Evolutionary conservation across 2,113 vertebrate genomes (phyloP).

Genomic region (Halichoeres trimaculatus): DNA sequence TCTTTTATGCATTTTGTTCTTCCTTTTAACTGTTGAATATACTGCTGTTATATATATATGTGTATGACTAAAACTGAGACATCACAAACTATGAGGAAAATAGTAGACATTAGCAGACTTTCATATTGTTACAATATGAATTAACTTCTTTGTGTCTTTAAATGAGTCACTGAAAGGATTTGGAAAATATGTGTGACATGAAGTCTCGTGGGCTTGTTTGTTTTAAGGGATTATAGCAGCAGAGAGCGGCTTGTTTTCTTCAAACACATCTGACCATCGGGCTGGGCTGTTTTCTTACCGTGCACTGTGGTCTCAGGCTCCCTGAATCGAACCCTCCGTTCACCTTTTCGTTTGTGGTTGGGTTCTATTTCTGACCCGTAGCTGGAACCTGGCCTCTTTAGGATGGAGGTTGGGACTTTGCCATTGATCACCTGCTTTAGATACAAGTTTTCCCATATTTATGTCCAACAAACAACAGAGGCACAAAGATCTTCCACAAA

Average conservation of each 20-base stretch:
- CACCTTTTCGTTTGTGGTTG: slow-evolving; percentile 77
- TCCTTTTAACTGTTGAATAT: slow-evolving; percentile 32
- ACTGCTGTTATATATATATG: neutral
- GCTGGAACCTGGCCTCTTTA: slow-evolving; percentile 80
- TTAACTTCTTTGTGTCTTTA: neutral
- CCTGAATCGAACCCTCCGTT: slow-evolving; percentile 89
- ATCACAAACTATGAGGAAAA: neutral
- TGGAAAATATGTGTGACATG: neutral
- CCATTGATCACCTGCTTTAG: slow-evolving; percentile 68
- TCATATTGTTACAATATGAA: neutral
- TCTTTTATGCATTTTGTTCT: slow-evolving; percentile 47
- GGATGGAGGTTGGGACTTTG: slow-evolving; percentile 88
- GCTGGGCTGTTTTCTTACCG: slow-evolving; percentile 78
- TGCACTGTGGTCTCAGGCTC: slow-evolving; percentile 89
- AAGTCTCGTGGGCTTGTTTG: slow-evolving; percentile 1
- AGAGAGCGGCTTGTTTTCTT: slow-evolving; percentile 46
- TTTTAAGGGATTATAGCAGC: slow-evolving; percentile 13
- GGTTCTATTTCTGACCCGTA: slow-evolving; percentile 57
- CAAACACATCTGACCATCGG: slow-evolving; percentile 7
- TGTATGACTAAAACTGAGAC: neutral
- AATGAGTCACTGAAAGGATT: neutral
- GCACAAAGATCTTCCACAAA: neutral
- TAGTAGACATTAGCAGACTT: neutral
- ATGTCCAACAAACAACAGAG: slow-evolving; percentile 1
- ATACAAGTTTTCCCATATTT: slow-evolving; percentile 6